phyloP scores from a whole-genome alignment of 2,113 vertebrate species.

The Tapirus terrestris region DNA sequence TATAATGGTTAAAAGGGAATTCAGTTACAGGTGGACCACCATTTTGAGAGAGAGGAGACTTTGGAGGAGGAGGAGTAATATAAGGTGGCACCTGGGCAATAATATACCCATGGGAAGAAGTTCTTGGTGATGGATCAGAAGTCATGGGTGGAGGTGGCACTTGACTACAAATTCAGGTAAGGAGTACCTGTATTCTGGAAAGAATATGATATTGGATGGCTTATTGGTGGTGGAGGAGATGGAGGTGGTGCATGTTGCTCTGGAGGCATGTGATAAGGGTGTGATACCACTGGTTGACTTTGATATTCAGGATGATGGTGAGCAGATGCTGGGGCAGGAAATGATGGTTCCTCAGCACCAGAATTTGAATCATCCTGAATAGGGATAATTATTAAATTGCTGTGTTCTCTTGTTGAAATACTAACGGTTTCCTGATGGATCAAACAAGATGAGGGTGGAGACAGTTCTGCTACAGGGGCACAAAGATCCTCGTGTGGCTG shows the following conservation, averaged over 20 bases:
- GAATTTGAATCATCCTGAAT: conserved; percentile 91
- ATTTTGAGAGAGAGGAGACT: conserved; percentile 89
- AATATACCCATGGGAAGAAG: conserved; percentile 90
- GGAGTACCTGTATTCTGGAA: conserved; percentile 88
- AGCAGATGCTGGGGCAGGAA: conserved; percentile 72
- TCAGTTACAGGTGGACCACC: conserved; percentile 90
- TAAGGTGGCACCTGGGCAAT: conserved; percentile 91
- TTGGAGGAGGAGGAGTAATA: conserved; percentile 90
- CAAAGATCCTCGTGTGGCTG: conserved; percentile 89
- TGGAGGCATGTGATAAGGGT: neutral
- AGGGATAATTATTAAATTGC: conserved; percentile 93
- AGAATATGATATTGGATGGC: conserved; percentile 89
- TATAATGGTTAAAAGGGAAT: conserved; percentile 91
- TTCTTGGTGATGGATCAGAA: conserved; percentile 90
- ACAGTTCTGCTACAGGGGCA: conserved; percentile 77
- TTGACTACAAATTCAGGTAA: conserved; percentile 93
- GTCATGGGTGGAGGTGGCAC: conserved; percentile 90
- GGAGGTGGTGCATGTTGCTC: neutral
- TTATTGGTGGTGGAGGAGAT: neutral
- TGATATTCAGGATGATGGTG: conserved; percentile 89
- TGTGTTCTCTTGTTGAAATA: conserved; percentile 92
- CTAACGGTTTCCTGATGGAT: conserved; percentile 91
- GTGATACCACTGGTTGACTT: conserved; percentile 85
- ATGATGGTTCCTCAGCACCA: conserved; percentile 85
- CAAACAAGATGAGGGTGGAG: conserved; percentile 79